A percentile compares a stretch with the other conserved stretches of the same genome.
Conservation (phyloP, 2,113 vertebrate species). For the Myrmophylax atrothorax region DNA sequence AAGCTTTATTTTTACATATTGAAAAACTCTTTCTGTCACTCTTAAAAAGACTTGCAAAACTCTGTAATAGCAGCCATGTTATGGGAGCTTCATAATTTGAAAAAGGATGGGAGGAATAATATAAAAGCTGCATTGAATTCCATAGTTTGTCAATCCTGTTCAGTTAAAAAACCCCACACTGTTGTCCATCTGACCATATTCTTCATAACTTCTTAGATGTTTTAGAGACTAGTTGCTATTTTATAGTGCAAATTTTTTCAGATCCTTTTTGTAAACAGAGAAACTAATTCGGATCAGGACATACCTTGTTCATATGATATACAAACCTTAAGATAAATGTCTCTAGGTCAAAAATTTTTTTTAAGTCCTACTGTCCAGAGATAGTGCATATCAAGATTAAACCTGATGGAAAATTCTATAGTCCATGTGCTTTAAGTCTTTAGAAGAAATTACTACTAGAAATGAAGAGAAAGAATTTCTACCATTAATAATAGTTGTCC, state of each 20-base stretch:
- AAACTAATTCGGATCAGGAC: not conserved
- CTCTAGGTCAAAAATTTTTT: not conserved
- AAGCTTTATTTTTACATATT: not conserved
- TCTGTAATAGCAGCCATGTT: not conserved
- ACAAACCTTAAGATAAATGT: not conserved
- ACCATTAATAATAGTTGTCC: not conserved
- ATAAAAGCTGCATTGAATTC: not conserved
- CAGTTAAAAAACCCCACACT: not conserved
- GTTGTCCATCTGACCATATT: not conserved
- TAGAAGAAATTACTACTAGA: not conserved
- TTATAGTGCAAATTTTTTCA: not conserved
- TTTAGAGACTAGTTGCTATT: not conserved
- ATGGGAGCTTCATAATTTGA: not conserved
- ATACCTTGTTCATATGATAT: not conserved
- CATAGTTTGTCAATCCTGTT: not conserved
- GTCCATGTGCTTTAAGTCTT: not conserved
- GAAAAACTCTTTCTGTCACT: not conserved
- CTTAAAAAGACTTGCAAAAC: not conserved
- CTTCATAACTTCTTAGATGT: not conserved
- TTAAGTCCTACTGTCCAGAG: not conserved
- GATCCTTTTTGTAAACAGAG: not conserved
- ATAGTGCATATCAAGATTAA: not conserved
- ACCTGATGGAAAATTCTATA: not conserved
- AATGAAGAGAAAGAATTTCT: not conserved
- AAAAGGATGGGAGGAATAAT: not conserved